phyloP scores from a whole-genome alignment of 2,797 vertebrate species.

The Lophius americanus region DNA sequence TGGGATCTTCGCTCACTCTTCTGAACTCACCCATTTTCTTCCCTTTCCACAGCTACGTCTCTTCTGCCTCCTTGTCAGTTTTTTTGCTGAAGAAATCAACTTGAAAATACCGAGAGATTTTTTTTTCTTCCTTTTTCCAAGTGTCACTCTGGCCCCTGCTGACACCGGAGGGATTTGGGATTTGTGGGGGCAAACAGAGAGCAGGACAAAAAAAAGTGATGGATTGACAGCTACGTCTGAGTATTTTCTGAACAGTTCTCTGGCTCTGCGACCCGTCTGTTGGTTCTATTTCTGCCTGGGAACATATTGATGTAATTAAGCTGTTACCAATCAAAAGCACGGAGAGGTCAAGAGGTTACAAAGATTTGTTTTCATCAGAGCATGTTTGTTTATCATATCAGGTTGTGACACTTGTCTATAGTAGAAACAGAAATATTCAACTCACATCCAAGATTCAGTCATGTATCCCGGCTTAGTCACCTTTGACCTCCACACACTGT shows the following conservation, averaged over 20 bases:
- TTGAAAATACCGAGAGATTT: slow-evolving; percentile 43
- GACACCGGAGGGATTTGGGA: slow-evolving; percentile 42
- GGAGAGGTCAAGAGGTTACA: not conserved
- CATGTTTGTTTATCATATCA: slow-evolving; percentile 42
- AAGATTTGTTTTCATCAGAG: slow-evolving; percentile 18
- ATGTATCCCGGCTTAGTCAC: slow-evolving; percentile 57
- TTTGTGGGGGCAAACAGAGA: slow-evolving; percentile 26
- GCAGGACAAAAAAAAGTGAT: not conserved
- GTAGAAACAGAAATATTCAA: slow-evolving; percentile 17
- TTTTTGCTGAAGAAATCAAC: slow-evolving; percentile 64
- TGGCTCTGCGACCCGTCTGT: slow-evolving; percentile 2
- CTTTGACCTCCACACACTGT: slow-evolving; percentile 54
- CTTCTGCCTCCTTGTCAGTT: slow-evolving; percentile 41
- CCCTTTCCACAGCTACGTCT: slow-evolving; percentile 30
- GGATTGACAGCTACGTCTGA: slow-evolving; percentile 47
- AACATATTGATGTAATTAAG: slow-evolving; percentile 8
- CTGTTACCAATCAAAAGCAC: not conserved
- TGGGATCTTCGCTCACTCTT: not conserved
- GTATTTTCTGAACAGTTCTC: slow-evolving; percentile 9
- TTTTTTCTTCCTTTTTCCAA: slow-evolving; percentile 10
- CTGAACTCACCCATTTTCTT: slow-evolving; percentile 10
- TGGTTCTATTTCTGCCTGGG: not conserved
- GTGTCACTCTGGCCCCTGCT: slow-evolving; percentile 48
- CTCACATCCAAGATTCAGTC: slow-evolving; percentile 23
- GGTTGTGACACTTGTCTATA: slow-evolving; percentile 27